Percentiles rank a stretch among this genome's conserved stretches.
Conservation (phyloP, 2,797 vertebrate species). For the Myoxocephalus aenaeus region DNA sequence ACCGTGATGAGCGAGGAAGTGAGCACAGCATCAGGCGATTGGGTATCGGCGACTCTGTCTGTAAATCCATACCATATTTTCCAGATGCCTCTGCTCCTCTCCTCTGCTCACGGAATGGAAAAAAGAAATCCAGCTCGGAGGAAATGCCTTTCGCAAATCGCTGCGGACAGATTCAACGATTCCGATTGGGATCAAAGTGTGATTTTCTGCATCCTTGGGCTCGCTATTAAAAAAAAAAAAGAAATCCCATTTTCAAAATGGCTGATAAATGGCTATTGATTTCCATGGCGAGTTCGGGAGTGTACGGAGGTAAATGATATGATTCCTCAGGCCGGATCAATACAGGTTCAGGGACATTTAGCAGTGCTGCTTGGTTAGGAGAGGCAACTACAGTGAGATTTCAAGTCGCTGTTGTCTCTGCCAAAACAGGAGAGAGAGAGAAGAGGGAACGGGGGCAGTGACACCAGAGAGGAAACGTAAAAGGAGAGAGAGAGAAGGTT, state of each 20-base stretch:
- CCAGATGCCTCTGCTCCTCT: conserved; percentile 31
- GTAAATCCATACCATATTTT: conserved; percentile 55
- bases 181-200: conserved; percentile 56
- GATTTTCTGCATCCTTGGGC: conserved; percentile 74
- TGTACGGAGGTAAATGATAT: conserved; percentile 67
- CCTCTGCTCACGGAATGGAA: conserved; percentile 10
- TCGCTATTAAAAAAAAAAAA: conserved; percentile 43
- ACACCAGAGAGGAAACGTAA: not conserved
- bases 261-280: conserved; percentile 75
- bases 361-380: conserved; percentile 29
- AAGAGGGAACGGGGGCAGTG: not conserved
- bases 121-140: conserved; percentile 21
- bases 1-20: conserved; percentile 45
- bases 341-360: conserved; percentile 66
- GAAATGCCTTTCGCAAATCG: conserved; percentile 34
- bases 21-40: conserved; percentile 38
- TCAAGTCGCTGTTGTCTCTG: conserved; percentile 19
- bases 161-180: conserved; percentile 5
- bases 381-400: conserved; percentile 41
- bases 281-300: conserved; percentile 43
- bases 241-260: conserved; percentile 49
- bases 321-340: conserved; percentile 71
- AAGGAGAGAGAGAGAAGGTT: not conserved
- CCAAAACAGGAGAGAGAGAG: conserved; percentile 9
- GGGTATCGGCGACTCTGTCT: conserved; percentile 26